These are phyloP conservation scores for Hypanus sabinus DNA, from an alignment of 2,113 vertebrate species.

Conservation along the genomic window DNA sequence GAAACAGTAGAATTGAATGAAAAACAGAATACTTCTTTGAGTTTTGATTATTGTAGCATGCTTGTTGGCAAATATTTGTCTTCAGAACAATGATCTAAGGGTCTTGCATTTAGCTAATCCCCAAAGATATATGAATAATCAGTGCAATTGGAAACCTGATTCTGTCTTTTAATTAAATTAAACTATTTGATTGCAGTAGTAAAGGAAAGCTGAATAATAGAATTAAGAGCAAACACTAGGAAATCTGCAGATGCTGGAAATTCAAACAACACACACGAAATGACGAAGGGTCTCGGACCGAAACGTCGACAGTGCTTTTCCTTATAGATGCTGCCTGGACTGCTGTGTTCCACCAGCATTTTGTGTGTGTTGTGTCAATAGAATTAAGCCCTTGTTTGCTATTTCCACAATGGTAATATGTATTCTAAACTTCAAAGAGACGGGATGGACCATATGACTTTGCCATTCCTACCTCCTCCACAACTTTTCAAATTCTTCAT, in stretches of 20 bases:
- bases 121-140: no score
- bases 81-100: not conserved
- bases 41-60: not conserved
- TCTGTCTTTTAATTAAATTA: not conserved
- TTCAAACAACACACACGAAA: no score
- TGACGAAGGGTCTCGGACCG: no score
- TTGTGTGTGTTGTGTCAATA: no score
- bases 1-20: not conserved
- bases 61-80: not conserved
- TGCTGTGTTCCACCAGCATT: no score
- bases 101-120: not conserved
- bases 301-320: no score
- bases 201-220: not conserved
- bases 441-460: not conserved
- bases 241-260: no score
- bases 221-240: no score
- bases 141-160: not conserved
- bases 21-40: not conserved
- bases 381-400: not conserved
- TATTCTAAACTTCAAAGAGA: not conserved
- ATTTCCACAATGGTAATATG: not conserved
- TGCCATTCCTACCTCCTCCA: constrained; percentile 45
- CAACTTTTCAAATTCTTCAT: constrained; percentile 50
- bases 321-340: no score
- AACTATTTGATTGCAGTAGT: not conserved